These are phyloP conservation scores for Pampusana beccarii DNA, from an alignment of 2,113 vertebrate genomes.

Conservation along the genomic window DNA sequence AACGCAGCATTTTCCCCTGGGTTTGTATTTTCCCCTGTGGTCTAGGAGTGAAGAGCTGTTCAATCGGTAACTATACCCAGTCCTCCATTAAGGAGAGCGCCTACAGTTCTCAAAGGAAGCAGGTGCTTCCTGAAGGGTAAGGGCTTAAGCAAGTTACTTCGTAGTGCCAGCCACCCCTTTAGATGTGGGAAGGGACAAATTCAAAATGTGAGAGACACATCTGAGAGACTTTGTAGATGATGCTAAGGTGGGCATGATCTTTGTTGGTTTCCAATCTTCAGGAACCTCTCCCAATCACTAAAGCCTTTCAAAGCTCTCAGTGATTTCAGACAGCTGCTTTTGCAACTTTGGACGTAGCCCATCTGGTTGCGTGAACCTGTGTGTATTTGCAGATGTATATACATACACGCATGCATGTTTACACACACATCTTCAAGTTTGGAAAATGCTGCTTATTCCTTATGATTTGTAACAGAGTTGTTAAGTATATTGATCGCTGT, in stretches of 20 bases:
- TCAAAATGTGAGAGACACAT: neutral
- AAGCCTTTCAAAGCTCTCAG: neutral
- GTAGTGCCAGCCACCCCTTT: neutral
- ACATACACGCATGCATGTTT: accelerated
- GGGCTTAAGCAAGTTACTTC: neutral
- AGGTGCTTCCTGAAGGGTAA: neutral
- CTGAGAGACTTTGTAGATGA: neutral
- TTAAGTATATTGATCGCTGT: neutral
- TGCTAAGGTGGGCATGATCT: neutral
- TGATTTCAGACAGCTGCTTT: neutral
- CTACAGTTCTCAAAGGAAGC: neutral
- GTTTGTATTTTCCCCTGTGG: neutral
- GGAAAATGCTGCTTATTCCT: neutral
- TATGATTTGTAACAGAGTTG: neutral
- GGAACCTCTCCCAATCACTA: neutral
- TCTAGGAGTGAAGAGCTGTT: neutral
- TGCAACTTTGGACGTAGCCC: neutral
- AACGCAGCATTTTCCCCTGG: neutral
- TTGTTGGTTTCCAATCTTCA: neutral
- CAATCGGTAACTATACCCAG: neutral
- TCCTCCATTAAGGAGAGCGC: neutral
- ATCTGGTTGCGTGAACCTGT: neutral
- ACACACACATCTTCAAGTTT: neutral
- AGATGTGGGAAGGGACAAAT: neutral
- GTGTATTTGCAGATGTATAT: neutral